These are phyloP conservation scores for Rana temporaria DNA, from an alignment of 2,113 vertebrate genomes.

Conservation along the genomic window DNA sequence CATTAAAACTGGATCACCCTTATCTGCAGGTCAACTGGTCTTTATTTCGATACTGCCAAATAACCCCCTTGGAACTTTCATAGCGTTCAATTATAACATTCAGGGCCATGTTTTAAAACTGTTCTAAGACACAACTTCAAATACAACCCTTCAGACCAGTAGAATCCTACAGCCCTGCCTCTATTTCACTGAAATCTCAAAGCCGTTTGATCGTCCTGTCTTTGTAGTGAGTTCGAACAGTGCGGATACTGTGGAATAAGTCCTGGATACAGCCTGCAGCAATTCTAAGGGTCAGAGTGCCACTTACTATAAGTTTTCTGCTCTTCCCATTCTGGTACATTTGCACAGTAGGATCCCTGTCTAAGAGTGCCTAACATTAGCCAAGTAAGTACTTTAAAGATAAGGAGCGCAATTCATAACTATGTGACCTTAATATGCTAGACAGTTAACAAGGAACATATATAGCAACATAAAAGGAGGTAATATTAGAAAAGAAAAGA, in stretches of 20 bases:
- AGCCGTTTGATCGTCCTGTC: conserved; percentile 39
- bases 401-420: conserved; percentile 1
- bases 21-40: conserved; percentile 1
- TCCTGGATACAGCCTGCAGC: conserved; percentile 47
- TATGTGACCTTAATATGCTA: conserved; percentile 3
- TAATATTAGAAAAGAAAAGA: neutral
- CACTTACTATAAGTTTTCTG: conserved; percentile 39
- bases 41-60: conserved; percentile 9
- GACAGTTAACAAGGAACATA: neutral
- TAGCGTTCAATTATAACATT: conserved; percentile 44
- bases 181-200: conserved; percentile 38
- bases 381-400: conserved; percentile 25
- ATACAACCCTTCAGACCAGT: conserved; percentile 44
- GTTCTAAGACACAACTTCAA: conserved; percentile 43
- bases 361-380: conserved; percentile 21
- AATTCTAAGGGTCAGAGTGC: conserved; percentile 36
- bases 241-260: conserved; percentile 34
- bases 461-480: neutral
- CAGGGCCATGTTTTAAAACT: conserved; percentile 28
- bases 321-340: conserved; percentile 34
- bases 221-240: conserved; percentile 46
- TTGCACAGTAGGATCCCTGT: conserved; percentile 29
- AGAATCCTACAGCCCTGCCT: conserved; percentile 34
- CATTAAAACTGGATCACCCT: neutral
- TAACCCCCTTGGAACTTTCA: conserved; percentile 19